phyloP scores from a whole-genome alignment of 2,888 invertebrate species.

The Psococerastis gibbosa region DNA sequence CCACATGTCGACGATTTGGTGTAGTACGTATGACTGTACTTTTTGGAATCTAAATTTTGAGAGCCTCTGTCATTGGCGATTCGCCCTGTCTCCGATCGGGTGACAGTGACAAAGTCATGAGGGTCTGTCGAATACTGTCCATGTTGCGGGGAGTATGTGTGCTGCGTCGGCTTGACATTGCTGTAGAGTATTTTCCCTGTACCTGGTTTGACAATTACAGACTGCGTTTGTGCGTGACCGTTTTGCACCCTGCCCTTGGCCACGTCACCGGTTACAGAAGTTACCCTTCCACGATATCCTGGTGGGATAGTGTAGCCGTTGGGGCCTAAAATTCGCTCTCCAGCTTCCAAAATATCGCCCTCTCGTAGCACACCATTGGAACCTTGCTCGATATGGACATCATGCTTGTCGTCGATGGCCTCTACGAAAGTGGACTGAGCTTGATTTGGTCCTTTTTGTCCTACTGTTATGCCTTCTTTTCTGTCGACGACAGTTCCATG shows the following conservation, averaged over 20 bases:
- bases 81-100: slow-evolving; percentile 57
- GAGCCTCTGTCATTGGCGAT: slow-evolving; percentile 18
- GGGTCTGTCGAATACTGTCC: slow-evolving; percentile 19
- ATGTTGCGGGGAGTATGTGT: slow-evolving; percentile 10
- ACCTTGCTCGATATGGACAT: slow-evolving; percentile 40
- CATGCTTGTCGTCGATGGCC: slow-evolving; percentile 34
- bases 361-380: slow-evolving; percentile 30
- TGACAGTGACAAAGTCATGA: slow-evolving; percentile 55
- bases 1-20: slow-evolving; percentile 76
- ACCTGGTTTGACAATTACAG: slow-evolving; percentile 32
- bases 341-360: slow-evolving; percentile 40
- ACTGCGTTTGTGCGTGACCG: slow-evolving; percentile 47
- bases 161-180: slow-evolving; percentile 13
- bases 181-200: slow-evolving; percentile 25
- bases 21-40: slow-evolving; percentile 59
- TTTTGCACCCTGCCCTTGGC: slow-evolving; percentile 34
- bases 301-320: slow-evolving; percentile 45
- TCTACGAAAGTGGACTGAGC: slow-evolving; percentile 40
- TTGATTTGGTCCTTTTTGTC: slow-evolving; percentile 33
- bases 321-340: slow-evolving; percentile 44
- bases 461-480: slow-evolving; percentile 27
- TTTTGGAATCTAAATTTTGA: slow-evolving; percentile 38
- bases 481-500: slow-evolving; percentile 17
- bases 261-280: slow-evolving; percentile 39
- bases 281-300: slow-evolving; percentile 45